Evolutionary conservation across 2,113 vertebrate genomes (phyloP).

Genomic region (Macrotis lagotis): DNA sequence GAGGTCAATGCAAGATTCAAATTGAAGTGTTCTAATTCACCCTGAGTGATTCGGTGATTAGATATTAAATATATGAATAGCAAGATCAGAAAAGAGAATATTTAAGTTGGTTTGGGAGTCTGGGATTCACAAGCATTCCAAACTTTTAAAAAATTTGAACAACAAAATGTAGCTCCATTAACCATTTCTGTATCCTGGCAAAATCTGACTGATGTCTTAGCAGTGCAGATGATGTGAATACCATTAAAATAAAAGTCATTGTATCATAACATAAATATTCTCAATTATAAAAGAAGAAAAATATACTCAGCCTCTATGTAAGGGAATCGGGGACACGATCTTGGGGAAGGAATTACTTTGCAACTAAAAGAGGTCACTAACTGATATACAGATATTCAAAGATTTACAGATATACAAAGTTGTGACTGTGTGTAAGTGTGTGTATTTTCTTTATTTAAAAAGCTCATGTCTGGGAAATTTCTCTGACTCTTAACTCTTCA

Average conservation of each 20-base stretch:
- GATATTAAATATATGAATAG: conserved; percentile 57
- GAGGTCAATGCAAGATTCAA: conserved; percentile 69
- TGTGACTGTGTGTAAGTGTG: background rate
- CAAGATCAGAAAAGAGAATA: conserved; percentile 66
- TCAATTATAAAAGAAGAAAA: background rate
- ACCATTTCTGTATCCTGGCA: conserved; percentile 36
- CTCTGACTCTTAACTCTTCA: background rate
- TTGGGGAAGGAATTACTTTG: background rate
- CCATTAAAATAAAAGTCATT: background rate
- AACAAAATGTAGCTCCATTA: conserved; percentile 61
- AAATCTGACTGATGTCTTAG: conserved; percentile 33
- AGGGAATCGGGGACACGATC: background rate
- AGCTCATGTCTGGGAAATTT: background rate
- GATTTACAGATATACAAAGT: background rate
- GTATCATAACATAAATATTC: background rate
- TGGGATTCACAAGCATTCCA: conserved; percentile 59
- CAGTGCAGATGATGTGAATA: background rate
- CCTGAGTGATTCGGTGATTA: conserved; percentile 45
- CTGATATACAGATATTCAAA: background rate
- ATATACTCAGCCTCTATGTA: background rate
- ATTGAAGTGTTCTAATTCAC: conserved; percentile 65
- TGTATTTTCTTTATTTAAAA: background rate
- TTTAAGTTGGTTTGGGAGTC: conserved; percentile 66
- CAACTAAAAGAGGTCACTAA: background rate
- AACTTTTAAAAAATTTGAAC: conserved; percentile 41